A percentile compares a stretch with the other conserved stretches of the same genome.
These are phyloP conservation scores for Ophioninae sp. DNA, from an alignment of 2,888 invertebrate genomes.

Conservation along the genomic window DNA sequence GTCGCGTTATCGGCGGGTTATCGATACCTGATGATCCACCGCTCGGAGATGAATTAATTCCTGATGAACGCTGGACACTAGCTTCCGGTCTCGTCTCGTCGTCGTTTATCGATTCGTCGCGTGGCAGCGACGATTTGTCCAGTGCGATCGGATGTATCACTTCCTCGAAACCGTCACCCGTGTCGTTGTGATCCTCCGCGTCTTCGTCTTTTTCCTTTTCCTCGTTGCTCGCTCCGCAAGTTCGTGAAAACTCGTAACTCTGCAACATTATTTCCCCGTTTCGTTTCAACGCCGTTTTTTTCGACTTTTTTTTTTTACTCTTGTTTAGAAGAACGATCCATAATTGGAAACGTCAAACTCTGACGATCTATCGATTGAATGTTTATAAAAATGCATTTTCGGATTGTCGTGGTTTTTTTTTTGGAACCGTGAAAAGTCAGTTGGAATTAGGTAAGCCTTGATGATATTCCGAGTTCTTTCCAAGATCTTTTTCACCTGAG, in stretches of 20 bases:
- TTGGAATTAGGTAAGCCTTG: not conserved
- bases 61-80: slow-evolving; percentile 46
- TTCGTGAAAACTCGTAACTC: slow-evolving; percentile 75
- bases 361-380: too few species aligned
- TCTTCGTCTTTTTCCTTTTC: slow-evolving; percentile 11
- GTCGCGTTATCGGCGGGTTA: too few species aligned
- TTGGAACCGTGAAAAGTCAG: not conserved
- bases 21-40: not conserved
- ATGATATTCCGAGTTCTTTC: not conserved
- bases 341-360: too few species aligned
- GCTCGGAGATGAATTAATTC: slow-evolving; percentile 4
- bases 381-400: too few species aligned
- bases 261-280: slow-evolving; percentile 62
- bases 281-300: too few species aligned
- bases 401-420: too few species aligned
- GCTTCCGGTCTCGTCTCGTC: slow-evolving; percentile 8
- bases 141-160: slow-evolving; percentile 40
- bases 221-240: slow-evolving; percentile 72
- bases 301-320: not conserved
- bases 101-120: not conserved
- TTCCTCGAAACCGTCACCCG: slow-evolving; percentile 47
- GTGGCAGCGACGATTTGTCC: slow-evolving; percentile 1
- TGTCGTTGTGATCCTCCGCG: slow-evolving; percentile 36
- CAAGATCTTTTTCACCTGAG: slow-evolving; percentile 80
- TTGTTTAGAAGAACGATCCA: too few species aligned